Percentiles rank a stretch among this genome's conserved stretches.
phyloP scores from a whole-genome alignment of 2,113 vertebrate genomes.

The Mormoops blainvillei region DNA sequence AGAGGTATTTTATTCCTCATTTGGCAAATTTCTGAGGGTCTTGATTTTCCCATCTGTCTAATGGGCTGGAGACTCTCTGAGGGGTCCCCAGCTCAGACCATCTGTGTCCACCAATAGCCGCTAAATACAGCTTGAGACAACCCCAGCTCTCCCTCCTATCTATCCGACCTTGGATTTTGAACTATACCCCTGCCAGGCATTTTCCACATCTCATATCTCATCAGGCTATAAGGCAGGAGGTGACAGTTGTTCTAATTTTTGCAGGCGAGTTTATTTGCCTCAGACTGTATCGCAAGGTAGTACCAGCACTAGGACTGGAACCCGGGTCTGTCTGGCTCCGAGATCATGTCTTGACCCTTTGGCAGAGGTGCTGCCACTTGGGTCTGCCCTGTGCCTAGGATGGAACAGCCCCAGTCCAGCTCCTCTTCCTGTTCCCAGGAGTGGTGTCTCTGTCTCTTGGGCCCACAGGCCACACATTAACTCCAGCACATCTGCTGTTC shows the following conservation, averaged over 20 bases:
- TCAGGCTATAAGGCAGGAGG: background rate
- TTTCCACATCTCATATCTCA: background rate
- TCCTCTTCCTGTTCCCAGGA: background rate
- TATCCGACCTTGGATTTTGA: background rate
- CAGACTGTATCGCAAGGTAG: background rate
- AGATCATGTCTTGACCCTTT: background rate
- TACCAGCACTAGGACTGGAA: background rate
- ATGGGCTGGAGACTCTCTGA: background rate
- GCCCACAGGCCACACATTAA: background rate
- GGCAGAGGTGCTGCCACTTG: background rate
- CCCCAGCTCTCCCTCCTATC: background rate
- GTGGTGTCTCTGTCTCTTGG: background rate
- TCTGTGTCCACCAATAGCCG: background rate
- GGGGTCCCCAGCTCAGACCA: background rate
- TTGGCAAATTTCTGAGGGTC: background rate
- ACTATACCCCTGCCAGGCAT: background rate
- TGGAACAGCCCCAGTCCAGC: background rate
- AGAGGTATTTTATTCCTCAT: background rate
- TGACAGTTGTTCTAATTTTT: background rate
- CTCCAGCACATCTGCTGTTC: background rate
- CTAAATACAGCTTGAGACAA: background rate
- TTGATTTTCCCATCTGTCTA: slow-evolving; percentile 2
- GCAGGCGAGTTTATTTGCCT: background rate
- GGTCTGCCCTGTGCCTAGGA: background rate
- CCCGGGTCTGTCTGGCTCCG: background rate